These are phyloP conservation scores for Autographa gamma DNA, from an alignment of 2,888 invertebrate species.

Conservation along the genomic window DNA sequence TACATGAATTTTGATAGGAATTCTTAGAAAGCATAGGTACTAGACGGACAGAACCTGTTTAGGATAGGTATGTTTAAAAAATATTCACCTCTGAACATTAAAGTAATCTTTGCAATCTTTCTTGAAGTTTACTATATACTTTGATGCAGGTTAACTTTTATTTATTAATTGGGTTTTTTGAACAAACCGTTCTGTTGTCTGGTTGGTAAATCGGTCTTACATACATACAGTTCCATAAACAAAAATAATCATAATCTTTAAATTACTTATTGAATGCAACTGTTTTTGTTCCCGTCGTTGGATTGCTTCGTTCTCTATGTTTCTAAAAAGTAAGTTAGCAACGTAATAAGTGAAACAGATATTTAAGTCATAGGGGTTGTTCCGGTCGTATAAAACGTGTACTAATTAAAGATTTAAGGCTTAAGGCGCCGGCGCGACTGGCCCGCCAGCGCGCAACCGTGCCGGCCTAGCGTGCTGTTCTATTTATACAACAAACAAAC, in stretches of 20 bases:
- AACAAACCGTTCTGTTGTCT: not conserved
- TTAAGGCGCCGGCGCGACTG: slow-evolving; percentile 63
- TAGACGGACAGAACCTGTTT: not conserved
- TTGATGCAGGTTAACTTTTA: not conserved
- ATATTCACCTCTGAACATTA: not conserved
- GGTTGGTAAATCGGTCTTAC: no score
- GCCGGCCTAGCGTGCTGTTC: slow-evolving; percentile 45
- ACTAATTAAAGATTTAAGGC: slow-evolving; percentile 76
- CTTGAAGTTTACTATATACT: not conserved
- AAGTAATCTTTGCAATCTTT: not conserved
- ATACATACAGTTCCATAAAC: no score
- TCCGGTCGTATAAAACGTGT: slow-evolving; percentile 54
- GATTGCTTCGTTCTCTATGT: no score
- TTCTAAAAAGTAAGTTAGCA: not conserved
- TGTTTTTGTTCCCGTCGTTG: no score
- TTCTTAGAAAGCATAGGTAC: slow-evolving; percentile 22
- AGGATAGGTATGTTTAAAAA: slow-evolving; percentile 15
- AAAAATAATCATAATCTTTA: no score
- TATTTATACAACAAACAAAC: slow-evolving; percentile 54
- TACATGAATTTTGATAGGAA: slow-evolving; percentile 13
- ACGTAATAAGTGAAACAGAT: slow-evolving; percentile 21
- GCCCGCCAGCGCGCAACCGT: not conserved
- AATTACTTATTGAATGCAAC: no score
- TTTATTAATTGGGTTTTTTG: not conserved
- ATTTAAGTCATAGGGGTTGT: slow-evolving; percentile 48